These are phyloP conservation scores for Brachyptera risi DNA, from an alignment of 2,888 invertebrate genomes.

Conservation along the genomic window DNA sequence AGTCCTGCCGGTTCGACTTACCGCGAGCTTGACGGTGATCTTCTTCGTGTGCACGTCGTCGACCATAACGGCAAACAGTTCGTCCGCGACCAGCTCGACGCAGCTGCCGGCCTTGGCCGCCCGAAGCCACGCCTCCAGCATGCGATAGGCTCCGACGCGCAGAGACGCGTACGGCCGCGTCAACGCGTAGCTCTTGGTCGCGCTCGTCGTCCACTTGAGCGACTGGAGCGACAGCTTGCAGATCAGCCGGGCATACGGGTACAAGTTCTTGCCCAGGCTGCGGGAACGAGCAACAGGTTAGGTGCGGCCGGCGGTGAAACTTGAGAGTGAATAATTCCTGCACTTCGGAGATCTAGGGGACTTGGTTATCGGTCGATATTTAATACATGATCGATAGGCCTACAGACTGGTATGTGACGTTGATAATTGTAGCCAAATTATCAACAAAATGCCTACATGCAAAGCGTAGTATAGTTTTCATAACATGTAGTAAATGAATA, in stretches of 20 bases:
- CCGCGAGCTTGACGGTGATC: constrained; percentile 25
- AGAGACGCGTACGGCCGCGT: constrained; percentile 27
- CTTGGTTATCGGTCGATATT: too few relatives aligned
- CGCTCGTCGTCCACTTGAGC: constrained; percentile 28
- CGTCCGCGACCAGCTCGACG: constrained; percentile 25
- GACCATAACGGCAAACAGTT: constrained; percentile 20
- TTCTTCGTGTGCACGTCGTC: constrained; percentile 23
- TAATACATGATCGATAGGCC: too few relatives aligned
- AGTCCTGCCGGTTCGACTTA: too few relatives aligned
- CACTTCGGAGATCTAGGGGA: too few relatives aligned
- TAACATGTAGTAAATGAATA: too few relatives aligned
- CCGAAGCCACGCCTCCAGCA: constrained; percentile 28
- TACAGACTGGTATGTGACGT: too few relatives aligned
- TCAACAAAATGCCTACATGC: too few relatives aligned
- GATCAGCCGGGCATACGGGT: constrained; percentile 24
- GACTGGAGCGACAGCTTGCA: constrained; percentile 26
- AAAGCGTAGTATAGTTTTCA: too few relatives aligned
- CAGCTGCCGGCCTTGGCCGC: constrained; percentile 25
- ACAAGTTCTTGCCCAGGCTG: constrained; percentile 24
- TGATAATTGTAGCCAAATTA: too few relatives aligned
- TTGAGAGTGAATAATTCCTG: too few relatives aligned
- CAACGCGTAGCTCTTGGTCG: constrained; percentile 20
- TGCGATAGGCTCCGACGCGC: constrained; percentile 25
- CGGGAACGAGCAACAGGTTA: too few relatives aligned
- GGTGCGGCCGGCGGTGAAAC: too few relatives aligned